phyloP scores from a whole-genome alignment of 2,888 invertebrate genomes.

The Ariolimax columbianus region DNA sequence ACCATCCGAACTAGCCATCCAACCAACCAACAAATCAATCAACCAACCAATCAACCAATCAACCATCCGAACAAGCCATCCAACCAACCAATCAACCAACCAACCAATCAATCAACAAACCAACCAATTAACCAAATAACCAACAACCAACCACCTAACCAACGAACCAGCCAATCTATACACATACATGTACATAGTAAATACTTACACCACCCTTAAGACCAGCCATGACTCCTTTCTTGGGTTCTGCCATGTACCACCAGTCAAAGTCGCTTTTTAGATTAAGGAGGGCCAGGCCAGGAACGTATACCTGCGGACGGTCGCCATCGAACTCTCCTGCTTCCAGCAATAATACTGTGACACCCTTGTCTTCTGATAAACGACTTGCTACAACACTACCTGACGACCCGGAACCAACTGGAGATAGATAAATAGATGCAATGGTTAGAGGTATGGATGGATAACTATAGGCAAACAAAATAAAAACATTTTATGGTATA shows the following conservation, averaged over 20 bases:
- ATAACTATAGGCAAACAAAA: too few species aligned
- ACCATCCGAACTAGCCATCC: too few species aligned
- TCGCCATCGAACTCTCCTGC: conserved; percentile 78
- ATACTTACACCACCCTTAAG: conserved; percentile 44
- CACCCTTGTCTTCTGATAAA: conserved; percentile 75
- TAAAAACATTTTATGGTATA: too few species aligned
- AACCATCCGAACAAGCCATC: too few species aligned
- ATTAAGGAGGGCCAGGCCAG: conserved; percentile 78
- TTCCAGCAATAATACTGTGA: conserved; percentile 76
- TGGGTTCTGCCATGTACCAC: conserved; percentile 51
- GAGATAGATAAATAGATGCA: background rate
- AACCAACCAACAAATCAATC: too few species aligned
- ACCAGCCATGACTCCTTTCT: conserved; percentile 45
- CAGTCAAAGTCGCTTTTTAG: conserved; percentile 56
- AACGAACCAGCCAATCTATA: too few species aligned
- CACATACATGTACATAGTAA: background rate
- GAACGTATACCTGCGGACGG: conserved; percentile 78
- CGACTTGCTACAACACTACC: conserved; percentile 80
- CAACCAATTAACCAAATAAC: too few species aligned
- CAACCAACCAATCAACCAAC: too few species aligned
- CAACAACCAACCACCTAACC: too few species aligned
- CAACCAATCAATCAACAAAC: too few species aligned
- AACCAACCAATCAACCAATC: too few species aligned
- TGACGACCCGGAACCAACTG: conserved; percentile 79
- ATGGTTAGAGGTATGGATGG: background rate